These are phyloP conservation scores for Oscheius sp. DNA, from an alignment of 2,888 invertebrate species.

Conservation along the genomic window DNA sequence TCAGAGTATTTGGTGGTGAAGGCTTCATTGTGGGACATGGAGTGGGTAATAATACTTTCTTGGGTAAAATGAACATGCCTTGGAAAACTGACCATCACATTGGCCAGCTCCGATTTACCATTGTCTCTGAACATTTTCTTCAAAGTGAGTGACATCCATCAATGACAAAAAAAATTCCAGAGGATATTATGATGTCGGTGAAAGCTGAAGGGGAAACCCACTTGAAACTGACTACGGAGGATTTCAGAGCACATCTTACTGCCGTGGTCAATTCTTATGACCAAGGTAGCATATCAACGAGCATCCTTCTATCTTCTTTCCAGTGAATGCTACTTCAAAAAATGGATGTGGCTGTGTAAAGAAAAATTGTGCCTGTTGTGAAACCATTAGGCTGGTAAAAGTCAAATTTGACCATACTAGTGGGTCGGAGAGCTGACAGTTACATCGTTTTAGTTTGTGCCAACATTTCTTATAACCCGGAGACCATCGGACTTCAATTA, in stretches of 20 bases:
- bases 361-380: slow-evolving; percentile 73
- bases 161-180: not conserved
- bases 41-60: not conserved
- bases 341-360: slow-evolving; percentile 67
- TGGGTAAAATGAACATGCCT: not conserved
- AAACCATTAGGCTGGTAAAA: slow-evolving; percentile 63
- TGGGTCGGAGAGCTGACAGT: slow-evolving; percentile 32
- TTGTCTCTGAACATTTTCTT: not conserved
- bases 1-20: too few relatives aligned
- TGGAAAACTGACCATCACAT: not conserved
- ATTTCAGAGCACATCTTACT: slow-evolving; percentile 36
- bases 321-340: not conserved
- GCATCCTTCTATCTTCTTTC: too few relatives aligned
- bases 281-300: not conserved
- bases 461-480: slow-evolving; percentile 74
- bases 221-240: slow-evolving; percentile 1
- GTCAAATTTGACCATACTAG: slow-evolving; percentile 61
- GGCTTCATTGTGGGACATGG: not conserved
- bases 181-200: not conserved
- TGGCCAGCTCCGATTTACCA: too few relatives aligned
- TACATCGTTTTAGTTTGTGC: slow-evolving; percentile 72
- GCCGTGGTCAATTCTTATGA: not conserved
- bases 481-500: slow-evolving; percentile 73
- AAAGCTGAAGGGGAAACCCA: not conserved
- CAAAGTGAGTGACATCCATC: not conserved